Evolutionary conservation across 2,113 vertebrate genomes (phyloP).

Genomic region (Pelmatolapia mariae): DNA sequence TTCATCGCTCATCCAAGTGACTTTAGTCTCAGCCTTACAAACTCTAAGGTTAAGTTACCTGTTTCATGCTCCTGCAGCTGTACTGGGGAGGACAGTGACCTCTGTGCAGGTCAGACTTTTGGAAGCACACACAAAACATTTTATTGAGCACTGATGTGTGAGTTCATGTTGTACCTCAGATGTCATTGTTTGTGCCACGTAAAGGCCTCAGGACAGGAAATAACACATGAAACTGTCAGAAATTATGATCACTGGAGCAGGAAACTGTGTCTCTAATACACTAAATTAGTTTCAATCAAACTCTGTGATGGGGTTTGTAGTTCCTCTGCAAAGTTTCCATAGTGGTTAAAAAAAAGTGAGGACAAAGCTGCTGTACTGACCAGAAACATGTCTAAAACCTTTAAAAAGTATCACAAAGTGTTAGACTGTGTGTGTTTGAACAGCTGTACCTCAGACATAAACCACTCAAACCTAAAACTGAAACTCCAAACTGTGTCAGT

Average conservation of each 20-base stretch:
- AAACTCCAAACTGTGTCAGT: background rate
- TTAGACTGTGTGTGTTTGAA: background rate
- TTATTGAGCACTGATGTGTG: background rate
- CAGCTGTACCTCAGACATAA: background rate
- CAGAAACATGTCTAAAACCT: background rate
- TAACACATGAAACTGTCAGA: accelerated
- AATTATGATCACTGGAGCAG: background rate
- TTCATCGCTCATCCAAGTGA: background rate
- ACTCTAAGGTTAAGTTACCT: accelerated
- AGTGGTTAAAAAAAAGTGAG: background rate
- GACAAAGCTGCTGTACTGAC: background rate
- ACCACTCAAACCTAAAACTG: accelerated
- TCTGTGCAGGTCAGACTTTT: accelerated
- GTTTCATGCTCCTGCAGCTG: background rate
- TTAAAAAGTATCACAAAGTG: background rate
- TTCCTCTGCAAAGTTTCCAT: background rate
- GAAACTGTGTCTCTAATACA: background rate
- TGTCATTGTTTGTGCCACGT: background rate
- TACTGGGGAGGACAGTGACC: background rate
- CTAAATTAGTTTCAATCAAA: background rate
- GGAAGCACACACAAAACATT: background rate
- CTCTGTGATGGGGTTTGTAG: accelerated
- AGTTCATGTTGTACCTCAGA: accelerated
- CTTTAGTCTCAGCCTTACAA: background rate
- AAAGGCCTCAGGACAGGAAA: background rate